These are phyloP conservation scores for Oreonectes daqikongensis DNA, from an alignment of 2,797 vertebrate species.

Conservation along the genomic window DNA sequence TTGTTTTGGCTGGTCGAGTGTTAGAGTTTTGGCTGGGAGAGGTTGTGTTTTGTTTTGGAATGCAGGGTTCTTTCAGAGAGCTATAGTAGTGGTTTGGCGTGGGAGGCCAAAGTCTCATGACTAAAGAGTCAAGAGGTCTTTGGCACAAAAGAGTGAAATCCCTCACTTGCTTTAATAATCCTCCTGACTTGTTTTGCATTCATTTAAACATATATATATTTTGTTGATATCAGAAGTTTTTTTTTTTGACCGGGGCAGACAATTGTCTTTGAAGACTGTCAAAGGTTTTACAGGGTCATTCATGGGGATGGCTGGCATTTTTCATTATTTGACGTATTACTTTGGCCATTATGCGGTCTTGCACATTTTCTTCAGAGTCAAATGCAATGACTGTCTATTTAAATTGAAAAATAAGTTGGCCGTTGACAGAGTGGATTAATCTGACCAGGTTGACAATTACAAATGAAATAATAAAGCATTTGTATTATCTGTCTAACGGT, in stretches of 20 bases:
- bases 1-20: slow-evolving; percentile 52
- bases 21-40: slow-evolving; percentile 45
- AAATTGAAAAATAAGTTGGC: background rate
- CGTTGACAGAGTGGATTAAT: background rate
- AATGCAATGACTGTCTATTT: background rate
- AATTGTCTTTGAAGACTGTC: slow-evolving; percentile 37
- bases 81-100: slow-evolving; percentile 44
- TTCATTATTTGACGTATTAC: no score
- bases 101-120: slow-evolving; percentile 53
- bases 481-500: no score
- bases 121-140: slow-evolving; percentile 52
- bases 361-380: background rate
- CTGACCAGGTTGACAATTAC: no score
- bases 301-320: no score
- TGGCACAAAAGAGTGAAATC: slow-evolving; percentile 45
- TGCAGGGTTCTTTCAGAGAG: slow-evolving; percentile 36
- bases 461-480: no score
- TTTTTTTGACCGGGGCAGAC: slow-evolving; percentile 5
- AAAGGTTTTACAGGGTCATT: slow-evolving; percentile 17
- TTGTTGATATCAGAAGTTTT: background rate
- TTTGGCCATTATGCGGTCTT: no score
- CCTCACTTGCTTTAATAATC: slow-evolving; percentile 43
- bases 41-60: slow-evolving; percentile 46
- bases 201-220: slow-evolving; percentile 37
- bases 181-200: slow-evolving; percentile 30